A percentile compares a stretch with the other conserved stretches of the same genome.
phyloP scores from a whole-genome alignment of 2,113 vertebrate genomes.

The Murina feae region DNA sequence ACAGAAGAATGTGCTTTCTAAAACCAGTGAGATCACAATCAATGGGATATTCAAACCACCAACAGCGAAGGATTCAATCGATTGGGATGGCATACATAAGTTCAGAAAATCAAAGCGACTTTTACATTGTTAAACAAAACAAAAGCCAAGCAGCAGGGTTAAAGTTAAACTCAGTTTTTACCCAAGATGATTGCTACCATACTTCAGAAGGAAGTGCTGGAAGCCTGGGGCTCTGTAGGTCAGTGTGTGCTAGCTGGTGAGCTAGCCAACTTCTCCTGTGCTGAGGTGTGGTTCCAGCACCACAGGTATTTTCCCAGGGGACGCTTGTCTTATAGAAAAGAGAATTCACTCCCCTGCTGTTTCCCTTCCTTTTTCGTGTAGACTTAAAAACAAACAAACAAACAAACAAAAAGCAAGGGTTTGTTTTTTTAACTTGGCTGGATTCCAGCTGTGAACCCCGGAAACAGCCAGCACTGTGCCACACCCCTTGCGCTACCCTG shows the following conservation, averaged over 20 bases:
- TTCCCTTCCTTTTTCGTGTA: constrained; percentile 44
- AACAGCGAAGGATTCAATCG: too few species aligned
- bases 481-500: background rate
- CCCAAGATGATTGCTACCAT: too few species aligned
- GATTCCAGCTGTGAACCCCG: background rate
- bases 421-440: background rate
- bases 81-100: too few species aligned
- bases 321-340: background rate
- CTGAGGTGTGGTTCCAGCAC: background rate
- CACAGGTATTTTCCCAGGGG: background rate
- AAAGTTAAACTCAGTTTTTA: too few species aligned
- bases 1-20: too few species aligned
- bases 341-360: background rate
- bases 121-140: too few species aligned
- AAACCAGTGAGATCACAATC: too few species aligned
- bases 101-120: too few species aligned
- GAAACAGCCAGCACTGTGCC: background rate
- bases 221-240: background rate
- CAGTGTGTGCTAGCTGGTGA: background rate
- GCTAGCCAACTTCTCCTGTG: background rate
- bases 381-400: background rate
- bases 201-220: background rate
- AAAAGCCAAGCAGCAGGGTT: too few species aligned
- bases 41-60: too few species aligned
- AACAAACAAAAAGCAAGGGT: background rate